phyloP scores from a whole-genome alignment of 1,140 invertebrate species.

The Caenorhabditis latens region DNA sequence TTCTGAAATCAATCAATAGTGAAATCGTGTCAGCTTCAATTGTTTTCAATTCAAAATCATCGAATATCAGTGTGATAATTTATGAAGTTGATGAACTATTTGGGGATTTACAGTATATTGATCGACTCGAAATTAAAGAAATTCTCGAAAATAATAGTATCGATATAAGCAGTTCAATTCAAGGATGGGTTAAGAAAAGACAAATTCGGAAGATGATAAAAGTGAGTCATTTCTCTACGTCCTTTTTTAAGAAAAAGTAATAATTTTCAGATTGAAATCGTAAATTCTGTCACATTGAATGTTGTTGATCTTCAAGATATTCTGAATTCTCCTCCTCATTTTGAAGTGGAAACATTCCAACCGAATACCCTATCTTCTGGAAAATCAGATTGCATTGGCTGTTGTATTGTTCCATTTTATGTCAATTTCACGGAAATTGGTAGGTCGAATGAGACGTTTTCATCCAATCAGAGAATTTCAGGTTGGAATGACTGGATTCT shows the following conservation, averaged over 20 bases:
- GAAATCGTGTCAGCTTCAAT: background rate
- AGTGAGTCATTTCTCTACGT: background rate
- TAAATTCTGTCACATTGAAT: background rate
- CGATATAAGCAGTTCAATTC: background rate
- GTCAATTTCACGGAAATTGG: slow-evolving; percentile 40
- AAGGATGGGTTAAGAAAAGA: background rate
- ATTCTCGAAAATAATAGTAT: background rate
- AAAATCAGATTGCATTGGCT: background rate
- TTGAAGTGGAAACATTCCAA: slow-evolving; percentile 3
- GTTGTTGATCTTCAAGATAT: background rate
- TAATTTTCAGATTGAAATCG: slow-evolving; percentile 15
- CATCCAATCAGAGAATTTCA: background rate
- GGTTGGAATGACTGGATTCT: slow-evolving; percentile 31
- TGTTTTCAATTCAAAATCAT: background rate
- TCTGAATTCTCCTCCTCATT: background rate
- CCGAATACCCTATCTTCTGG: background rate
- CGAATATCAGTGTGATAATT: slow-evolving; percentile 1
- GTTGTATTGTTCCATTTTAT: slow-evolving; percentile 15
- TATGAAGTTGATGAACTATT: slow-evolving; percentile 20
- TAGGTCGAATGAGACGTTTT: background rate
- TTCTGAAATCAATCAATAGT: background rate
- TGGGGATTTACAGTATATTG: slow-evolving; percentile 1
- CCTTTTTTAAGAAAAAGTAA: background rate
- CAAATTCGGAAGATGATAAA: background rate
- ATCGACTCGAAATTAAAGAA: slow-evolving; percentile 6